Base-by-base conservation (phyloP, 1,140 invertebrate species). In the Antheraea mylitta region DNA sequence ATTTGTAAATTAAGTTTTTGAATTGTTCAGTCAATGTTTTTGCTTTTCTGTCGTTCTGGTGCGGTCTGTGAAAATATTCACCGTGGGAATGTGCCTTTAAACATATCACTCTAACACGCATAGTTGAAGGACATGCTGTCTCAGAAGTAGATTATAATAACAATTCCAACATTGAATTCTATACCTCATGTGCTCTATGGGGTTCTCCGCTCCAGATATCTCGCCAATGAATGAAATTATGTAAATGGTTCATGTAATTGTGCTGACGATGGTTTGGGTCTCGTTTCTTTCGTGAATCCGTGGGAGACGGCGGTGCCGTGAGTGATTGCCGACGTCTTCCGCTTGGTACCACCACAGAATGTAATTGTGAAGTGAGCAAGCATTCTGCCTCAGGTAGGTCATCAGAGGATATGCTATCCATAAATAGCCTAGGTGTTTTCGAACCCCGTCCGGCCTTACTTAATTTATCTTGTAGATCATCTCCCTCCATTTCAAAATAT, bases 231-330 rank as follows among this genome's bases (percentile, higher is more conserved):
- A 92, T 90, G 61, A 93, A 78, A 60, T 93, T 90, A 42, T 92
- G 92, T 67, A 92, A 79, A 67, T 92, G 90, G 70, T 90, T 92
- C 74, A 85, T 87, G 69, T 92, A 92, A 70, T 89, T 85, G 67
- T 91, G 86, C 59, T 88, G 88, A 7, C 85, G 82, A 63, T 80
- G 68, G 58, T 81, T 79, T 61, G 75, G 73, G 53, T 83, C 83
- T 61, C 81, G 82, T 72, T 92, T 92, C 70, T 90, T 92, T 37
- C 89, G 83, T 18, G 78, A 89, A 19, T 91, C 89, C 19, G 81
- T 89, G 9, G 92, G 92, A 18, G 92, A 93, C 0, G 92, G 89
- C 8, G 92, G 92, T n/a, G 91, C 92, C 6, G 92, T 93, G 22
- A 93, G 78, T 3, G 92, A 93, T 62, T 86, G 76, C 37, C 92